Percentiles rank a stretch among this genome's conserved stretches.
phyloP scores from a whole-genome alignment of 2,797 vertebrate genomes.

The Muscicapa striata region DNA sequence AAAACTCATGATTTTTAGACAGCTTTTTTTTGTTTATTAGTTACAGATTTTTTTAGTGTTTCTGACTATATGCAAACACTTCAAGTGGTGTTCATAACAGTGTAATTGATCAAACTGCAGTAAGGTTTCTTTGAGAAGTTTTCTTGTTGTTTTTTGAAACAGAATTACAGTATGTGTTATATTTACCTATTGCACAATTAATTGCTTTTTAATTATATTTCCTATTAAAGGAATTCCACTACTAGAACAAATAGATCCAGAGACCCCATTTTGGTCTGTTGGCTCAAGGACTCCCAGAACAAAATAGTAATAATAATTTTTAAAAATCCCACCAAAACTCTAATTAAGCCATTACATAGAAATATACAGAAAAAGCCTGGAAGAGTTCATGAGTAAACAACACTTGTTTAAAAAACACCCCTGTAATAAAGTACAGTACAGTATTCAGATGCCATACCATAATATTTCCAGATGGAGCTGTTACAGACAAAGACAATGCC shows the following conservation, averaged over 20 bases:
- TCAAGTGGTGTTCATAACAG: neutral
- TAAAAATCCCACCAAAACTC: neutral
- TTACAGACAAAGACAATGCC: constrained; percentile 20
- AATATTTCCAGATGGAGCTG: constrained; percentile 51
- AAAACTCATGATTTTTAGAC: neutral
- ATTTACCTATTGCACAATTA: constrained; percentile 48
- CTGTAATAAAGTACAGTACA: constrained; percentile 53
- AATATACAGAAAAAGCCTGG: constrained; percentile 17
- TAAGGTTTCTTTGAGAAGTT: neutral
- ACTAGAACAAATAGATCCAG: constrained; percentile 34
- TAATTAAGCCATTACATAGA: constrained; percentile 45
- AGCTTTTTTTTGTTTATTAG: neutral
- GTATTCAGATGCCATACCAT: constrained; percentile 40
- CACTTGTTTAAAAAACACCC: constrained; percentile 48
- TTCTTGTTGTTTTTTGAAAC: neutral
- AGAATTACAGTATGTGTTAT: neutral
- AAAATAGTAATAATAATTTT: neutral
- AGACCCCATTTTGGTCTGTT: constrained; percentile 39
- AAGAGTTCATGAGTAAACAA: constrained; percentile 15
- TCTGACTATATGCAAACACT: neutral
- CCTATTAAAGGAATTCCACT: constrained; percentile 13
- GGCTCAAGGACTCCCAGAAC: neutral
- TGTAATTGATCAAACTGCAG: neutral
- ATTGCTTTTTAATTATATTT: neutral
- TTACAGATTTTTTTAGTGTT: neutral